Evolutionary conservation across 2,888 invertebrate genomes (phyloP), one percentile per base, ranked within the genome.

Genomic region (Lycocerus yunnanus): DNA sequence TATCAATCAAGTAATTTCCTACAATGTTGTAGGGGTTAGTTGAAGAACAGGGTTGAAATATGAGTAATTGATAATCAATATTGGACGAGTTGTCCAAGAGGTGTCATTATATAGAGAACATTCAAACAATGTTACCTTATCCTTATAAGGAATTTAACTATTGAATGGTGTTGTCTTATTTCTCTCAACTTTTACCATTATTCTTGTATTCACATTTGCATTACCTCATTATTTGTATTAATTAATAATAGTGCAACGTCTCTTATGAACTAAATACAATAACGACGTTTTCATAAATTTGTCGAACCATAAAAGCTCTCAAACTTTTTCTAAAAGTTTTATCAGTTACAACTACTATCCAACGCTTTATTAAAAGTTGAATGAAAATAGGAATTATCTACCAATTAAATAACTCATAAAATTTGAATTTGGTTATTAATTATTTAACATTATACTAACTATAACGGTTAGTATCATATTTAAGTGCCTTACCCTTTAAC

Each of bases 1-100:
- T 82, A 82, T 82, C 81, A 81, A 82, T 82, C 82, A 82, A 81
- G 74, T 76, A 73, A 73, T 69, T 73, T 74, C 73, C 77, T 73
- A 63, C 18, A 68, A 74, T 66, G 68, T 74, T 72, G 77, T 69
- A 78, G 78, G 76, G 80, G 79, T 80, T 80, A 78, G 76, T 79
- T 75, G 79, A 80, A 80, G 80, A 79, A 78, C 80, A 79, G 78
- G 74, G 78, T 82, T 82, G 82, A 83, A 84, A 85, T 84, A 85
- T 85, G 85, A 85, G 85, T 86, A 86, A 86, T 86, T 85, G 85
- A 85, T 84, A 85, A 86, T 86, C 86, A 84, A 86, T 86, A 84
- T 75, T 69, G 81, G 82, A 82, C 82, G 82, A 83, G 82, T 82
- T 82, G 82, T 79, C 79, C 80, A 79, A 82, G 80, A 82, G 83